Percentiles rank a stretch among this genome's conserved stretches.
Conservation (phyloP, 1,140 invertebrate species). For the Eulimnadia texana region DNA sequence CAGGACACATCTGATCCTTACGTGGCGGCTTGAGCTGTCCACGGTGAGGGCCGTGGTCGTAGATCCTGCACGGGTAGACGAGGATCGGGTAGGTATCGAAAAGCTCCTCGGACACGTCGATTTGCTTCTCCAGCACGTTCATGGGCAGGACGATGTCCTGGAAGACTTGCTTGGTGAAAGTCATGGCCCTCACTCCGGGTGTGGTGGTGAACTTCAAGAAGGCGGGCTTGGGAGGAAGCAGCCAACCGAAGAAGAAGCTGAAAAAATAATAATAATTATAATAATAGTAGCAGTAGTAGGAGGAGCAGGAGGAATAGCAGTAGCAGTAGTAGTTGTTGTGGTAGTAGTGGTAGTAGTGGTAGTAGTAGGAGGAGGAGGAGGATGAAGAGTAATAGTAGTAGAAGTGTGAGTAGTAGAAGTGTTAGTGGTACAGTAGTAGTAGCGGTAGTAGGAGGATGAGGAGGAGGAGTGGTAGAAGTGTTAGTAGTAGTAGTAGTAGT, state of each 20-base stretch:
- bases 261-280: no score
- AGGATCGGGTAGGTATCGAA: conserved; percentile 39
- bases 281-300: no score
- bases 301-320: no score
- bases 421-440: no score
- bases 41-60: conserved; percentile 33
- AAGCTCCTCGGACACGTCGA: conserved; percentile 33
- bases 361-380: no score
- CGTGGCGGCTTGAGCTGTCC: conserved; percentile 33
- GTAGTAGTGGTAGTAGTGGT: no score
- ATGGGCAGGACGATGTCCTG: conserved; percentile 42
- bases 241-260: conserved; percentile 28
- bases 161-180: conserved; percentile 40
- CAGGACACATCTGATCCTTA: conserved; percentile 33
- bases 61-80: conserved; percentile 38
- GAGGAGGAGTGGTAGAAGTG: no score
- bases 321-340: no score
- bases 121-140: conserved; percentile 36
- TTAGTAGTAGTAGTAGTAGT: no score
- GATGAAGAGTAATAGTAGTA: no score
- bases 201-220: conserved; percentile 40
- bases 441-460: no score
- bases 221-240: conserved; percentile 35
- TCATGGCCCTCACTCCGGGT: conserved; percentile 36
- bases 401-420: no score